Evolutionary conservation across 1,140 invertebrate genomes (phyloP).

Genomic region (Drosophila pachea): DNA sequence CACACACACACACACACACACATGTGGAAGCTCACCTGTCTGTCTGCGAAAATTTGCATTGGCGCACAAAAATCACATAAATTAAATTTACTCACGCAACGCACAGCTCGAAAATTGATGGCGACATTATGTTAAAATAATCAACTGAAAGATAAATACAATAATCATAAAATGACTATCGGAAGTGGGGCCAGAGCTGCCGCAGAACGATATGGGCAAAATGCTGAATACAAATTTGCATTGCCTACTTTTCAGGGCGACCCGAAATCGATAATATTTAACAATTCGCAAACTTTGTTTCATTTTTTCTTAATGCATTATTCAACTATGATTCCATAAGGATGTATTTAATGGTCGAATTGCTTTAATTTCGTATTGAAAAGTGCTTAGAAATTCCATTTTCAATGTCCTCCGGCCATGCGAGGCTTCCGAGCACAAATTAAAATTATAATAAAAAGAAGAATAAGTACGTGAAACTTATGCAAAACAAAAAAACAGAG

Average conservation of each 20-base stretch:
- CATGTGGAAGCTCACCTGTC: slow-evolving; percentile 22
- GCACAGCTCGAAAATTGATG: slow-evolving; percentile 45
- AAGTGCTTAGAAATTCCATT: slow-evolving; percentile 21
- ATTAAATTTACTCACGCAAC: slow-evolving; percentile 60
- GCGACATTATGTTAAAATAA: slow-evolving; percentile 65
- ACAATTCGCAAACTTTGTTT: neutral
- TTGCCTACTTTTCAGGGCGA: slow-evolving; percentile 24
- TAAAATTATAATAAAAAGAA: slow-evolving; percentile 14
- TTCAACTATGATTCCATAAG: neutral
- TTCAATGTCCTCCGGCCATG: slow-evolving; percentile 68
- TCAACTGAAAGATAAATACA: slow-evolving; percentile 30
- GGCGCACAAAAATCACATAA: slow-evolving; percentile 68
- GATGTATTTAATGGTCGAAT: slow-evolving; percentile 1
- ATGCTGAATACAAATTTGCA: neutral
- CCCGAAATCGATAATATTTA: too few relatives aligned
- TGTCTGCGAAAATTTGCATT: slow-evolving; percentile 60
- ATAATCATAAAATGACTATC: neutral
- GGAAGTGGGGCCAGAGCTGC: neutral
- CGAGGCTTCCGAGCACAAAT: slow-evolving; percentile 60
- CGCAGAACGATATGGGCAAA: neutral
- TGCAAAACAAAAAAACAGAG: slow-evolving; percentile 47
- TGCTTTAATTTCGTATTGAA: slow-evolving; percentile 11
- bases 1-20: neutral
- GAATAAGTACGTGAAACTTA: slow-evolving; percentile 45
- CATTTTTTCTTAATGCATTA: neutral